Conservation (phyloP, 2,797 vertebrate genomes). For the Petrocephalus schoutedeni region DNA sequence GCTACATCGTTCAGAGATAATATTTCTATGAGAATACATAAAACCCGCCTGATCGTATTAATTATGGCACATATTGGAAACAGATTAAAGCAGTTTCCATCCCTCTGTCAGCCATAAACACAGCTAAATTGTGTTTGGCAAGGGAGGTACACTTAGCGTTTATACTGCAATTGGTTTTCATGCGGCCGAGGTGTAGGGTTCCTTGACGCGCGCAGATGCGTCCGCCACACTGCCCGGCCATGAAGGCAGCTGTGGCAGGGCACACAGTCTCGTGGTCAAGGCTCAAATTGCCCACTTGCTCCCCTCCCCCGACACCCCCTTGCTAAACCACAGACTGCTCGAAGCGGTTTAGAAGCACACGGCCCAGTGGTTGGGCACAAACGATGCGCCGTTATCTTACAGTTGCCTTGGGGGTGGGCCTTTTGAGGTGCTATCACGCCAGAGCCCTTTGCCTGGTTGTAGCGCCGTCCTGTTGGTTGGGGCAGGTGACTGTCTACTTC, state of each 20-base stretch:
- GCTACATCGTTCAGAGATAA: slow-evolving; percentile 13
- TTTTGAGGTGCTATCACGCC: not conserved
- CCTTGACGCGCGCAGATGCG: slow-evolving; percentile 21
- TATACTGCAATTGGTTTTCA: not conserved
- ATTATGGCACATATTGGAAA: slow-evolving; percentile 1
- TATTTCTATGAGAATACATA: not conserved
- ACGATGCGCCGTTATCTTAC: not conserved
- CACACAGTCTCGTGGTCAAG: slow-evolving; percentile 33
- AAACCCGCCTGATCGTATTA: not conserved
- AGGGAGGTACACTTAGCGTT: not conserved
- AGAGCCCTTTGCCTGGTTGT: not conserved
- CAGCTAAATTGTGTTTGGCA: slow-evolving; percentile 18
- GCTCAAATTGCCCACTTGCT: not conserved
- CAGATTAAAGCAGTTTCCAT: slow-evolving; percentile 13
- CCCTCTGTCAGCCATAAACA: slow-evolving; percentile 9
- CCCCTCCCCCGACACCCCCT: not conserved
- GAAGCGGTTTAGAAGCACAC: slow-evolving; percentile 20
- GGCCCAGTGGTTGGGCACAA: slow-evolving; percentile 23
- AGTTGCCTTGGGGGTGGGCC: not conserved
- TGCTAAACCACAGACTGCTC: slow-evolving; percentile 19
- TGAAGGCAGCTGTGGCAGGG: slow-evolving; percentile 32
- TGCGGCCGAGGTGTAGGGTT: slow-evolving; percentile 33
- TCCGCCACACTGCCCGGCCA: slow-evolving; percentile 29
- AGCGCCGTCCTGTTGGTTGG: not conserved
- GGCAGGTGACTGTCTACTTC: not conserved